A percentile compares a stretch with the other conserved stretches of the same genome.
These are phyloP conservation scores for Microcebus griseorufus DNA, from an alignment of 2,113 vertebrate genomes.

Conservation along the genomic window DNA sequence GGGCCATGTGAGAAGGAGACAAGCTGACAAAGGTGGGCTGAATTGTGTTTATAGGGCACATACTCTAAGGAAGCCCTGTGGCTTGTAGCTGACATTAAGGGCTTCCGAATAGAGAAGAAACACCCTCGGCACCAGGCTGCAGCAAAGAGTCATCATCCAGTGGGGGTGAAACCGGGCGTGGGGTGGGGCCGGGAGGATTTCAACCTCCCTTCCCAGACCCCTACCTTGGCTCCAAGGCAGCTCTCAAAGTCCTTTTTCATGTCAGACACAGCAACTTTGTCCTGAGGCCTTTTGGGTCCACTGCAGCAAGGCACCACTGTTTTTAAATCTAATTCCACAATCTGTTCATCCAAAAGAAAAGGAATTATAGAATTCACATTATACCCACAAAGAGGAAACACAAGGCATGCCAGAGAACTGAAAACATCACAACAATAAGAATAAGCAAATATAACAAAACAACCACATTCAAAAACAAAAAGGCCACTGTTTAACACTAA, in stretches of 20 bases:
- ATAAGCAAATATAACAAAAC: background rate
- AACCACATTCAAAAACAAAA: background rate
- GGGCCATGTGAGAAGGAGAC: background rate
- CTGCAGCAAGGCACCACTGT: constrained; percentile 96
- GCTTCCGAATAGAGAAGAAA: background rate
- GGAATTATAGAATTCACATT: background rate
- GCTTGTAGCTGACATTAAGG: background rate
- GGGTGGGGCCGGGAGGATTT: background rate
- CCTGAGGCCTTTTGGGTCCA: constrained; percentile 97
- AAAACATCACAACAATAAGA: background rate
- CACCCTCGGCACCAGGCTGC: background rate
- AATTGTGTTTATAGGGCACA: background rate
- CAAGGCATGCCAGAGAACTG: background rate
- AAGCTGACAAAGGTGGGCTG: background rate
- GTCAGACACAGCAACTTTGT: constrained; percentile 92
- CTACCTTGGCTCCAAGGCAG: constrained; percentile 94
- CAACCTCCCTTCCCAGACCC: background rate
- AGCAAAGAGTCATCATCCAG: background rate
- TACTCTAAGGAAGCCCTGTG: background rate
- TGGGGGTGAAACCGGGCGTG: rapidly evolving
- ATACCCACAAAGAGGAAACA: background rate
- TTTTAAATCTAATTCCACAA: constrained; percentile 91
- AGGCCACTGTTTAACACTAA: background rate
- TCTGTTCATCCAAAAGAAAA: constrained; percentile 79
- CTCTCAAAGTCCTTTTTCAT: constrained; percentile 95